These are phyloP conservation scores for Tetraodon nigroviridis DNA, from an alignment of 2,113 vertebrate genomes.

Conservation along the genomic window DNA sequence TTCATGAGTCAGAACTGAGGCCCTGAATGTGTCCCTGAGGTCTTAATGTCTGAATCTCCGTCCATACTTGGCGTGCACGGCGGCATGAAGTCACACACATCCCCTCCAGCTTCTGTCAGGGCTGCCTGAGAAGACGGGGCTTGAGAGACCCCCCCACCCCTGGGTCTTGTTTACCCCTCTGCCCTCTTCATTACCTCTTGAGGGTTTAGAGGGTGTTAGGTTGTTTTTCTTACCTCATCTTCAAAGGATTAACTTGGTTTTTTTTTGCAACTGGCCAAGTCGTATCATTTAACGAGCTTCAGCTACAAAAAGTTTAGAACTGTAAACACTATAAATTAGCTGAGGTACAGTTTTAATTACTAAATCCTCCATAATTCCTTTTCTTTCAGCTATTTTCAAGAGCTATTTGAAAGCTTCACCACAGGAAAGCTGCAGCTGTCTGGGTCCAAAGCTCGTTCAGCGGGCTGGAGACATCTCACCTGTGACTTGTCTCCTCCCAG, in stretches of 20 bases:
- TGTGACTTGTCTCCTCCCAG: constrained; percentile 91
- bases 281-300: no score
- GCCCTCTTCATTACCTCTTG: constrained; percentile 15
- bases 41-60: constrained; percentile 42
- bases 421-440: no score
- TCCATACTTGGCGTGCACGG: constrained; percentile 43
- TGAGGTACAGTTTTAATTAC: no score
- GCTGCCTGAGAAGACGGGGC: constrained; percentile 57
- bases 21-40: constrained; percentile 52
- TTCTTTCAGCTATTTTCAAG: no score
- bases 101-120: constrained; percentile 55
- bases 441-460: no score
- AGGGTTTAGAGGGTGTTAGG: constrained; percentile 36
- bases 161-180: constrained; percentile 4
- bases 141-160: constrained; percentile 26
- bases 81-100: constrained; percentile 50
- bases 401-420: no score
- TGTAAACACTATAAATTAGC: no score
- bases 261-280: background rate
- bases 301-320: no score
- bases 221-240: constrained; percentile 34
- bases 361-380: no score
- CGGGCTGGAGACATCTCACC: constrained; percentile 66
- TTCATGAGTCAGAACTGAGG: constrained; percentile 45
- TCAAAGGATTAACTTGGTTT: constrained; percentile 26